Conservation (phyloP, 2,888 invertebrate genomes). For the Synergus japonicus region DNA sequence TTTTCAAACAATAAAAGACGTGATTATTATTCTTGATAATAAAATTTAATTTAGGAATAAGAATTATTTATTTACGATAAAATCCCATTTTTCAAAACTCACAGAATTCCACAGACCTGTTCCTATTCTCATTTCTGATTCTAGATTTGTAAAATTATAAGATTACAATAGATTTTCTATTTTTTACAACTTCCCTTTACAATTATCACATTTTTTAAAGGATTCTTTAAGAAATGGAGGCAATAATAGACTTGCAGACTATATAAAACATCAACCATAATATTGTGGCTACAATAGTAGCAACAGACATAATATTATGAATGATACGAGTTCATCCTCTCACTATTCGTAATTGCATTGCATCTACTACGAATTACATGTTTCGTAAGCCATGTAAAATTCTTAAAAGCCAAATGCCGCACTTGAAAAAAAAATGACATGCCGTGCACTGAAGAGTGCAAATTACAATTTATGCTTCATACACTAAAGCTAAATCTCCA, state of each 20-base stretch:
- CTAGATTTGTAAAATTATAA: neutral
- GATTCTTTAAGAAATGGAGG: neutral
- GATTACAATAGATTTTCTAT: neutral
- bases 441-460: neutral
- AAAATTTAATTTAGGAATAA: neutral
- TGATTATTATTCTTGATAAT: neutral
- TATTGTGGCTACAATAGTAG: neutral
- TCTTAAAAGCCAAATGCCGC: neutral
- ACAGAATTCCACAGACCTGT: neutral
- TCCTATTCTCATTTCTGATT: neutral
- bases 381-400: neutral
- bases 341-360: neutral
- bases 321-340: neutral
- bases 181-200: neutral
- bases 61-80: neutral
- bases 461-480: neutral
- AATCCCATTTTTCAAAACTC: too few species aligned
- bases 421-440: neutral
- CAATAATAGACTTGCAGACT: neutral
- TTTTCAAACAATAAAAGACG: neutral
- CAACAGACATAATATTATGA: neutral
- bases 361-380: neutral
- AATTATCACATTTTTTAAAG: neutral
- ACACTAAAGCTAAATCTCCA: neutral
- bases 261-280: neutral